phyloP scores from a whole-genome alignment of 2,797 vertebrate species.

The Trichosurus vulpecula region DNA sequence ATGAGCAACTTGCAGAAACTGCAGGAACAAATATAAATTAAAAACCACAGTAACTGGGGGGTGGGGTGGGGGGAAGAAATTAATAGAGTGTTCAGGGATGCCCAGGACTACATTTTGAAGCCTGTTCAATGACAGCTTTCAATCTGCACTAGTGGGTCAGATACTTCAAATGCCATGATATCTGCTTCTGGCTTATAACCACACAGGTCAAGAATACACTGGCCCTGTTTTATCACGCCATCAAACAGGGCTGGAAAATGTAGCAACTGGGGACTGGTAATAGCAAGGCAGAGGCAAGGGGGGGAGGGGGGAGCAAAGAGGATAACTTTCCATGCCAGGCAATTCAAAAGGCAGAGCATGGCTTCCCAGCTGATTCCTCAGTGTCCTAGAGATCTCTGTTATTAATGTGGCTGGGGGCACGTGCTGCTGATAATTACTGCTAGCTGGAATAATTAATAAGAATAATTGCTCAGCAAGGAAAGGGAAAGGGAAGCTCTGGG shows the following conservation, averaged over 20 bases:
- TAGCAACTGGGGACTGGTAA: background rate
- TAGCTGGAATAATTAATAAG: slow-evolving; percentile 90
- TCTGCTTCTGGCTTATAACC: background rate
- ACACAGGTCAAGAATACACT: background rate
- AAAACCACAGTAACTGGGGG: slow-evolving; percentile 16
- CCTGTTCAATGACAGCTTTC: slow-evolving; percentile 39
- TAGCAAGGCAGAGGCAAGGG: slow-evolving; percentile 12
- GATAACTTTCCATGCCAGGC: slow-evolving; percentile 75
- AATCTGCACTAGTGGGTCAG: background rate
- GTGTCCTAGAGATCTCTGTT: slow-evolving; percentile 86
- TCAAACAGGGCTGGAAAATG: slow-evolving; percentile 23
- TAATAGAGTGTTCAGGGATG: background rate
- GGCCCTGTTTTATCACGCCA: slow-evolving; percentile 39
- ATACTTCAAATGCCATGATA: background rate
- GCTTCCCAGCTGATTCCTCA: slow-evolving; percentile 85
- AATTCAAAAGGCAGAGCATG: slow-evolving; percentile 79
- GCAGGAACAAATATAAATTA: background rate
- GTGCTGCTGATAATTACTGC: slow-evolving; percentile 88
- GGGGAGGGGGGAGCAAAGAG: slow-evolving; percentile 63
- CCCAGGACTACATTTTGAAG: background rate
- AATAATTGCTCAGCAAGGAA: slow-evolving; percentile 87
- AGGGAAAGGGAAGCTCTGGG: slow-evolving; percentile 86
- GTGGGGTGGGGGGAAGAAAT: background rate
- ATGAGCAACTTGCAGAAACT: background rate
- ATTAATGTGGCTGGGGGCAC: slow-evolving; percentile 88